Evolutionary conservation across 2,113 vertebrate genomes (phyloP).

Genomic region (Syngnathus floridae): DNA sequence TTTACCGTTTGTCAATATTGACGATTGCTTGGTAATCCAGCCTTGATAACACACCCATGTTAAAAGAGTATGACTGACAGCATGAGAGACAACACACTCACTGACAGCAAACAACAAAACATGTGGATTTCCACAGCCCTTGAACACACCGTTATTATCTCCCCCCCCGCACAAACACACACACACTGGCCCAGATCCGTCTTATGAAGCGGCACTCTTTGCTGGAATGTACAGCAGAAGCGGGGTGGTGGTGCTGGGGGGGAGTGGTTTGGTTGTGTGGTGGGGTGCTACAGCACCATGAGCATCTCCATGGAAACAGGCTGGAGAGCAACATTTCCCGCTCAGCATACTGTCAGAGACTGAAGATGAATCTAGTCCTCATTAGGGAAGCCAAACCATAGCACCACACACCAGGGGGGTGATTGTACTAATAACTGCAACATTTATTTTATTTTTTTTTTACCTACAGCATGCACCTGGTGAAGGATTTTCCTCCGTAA

Average conservation of each 20-base stretch:
- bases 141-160: conserved; percentile 28
- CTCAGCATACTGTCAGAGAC: conserved; percentile 56
- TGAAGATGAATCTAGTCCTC: conserved; percentile 60
- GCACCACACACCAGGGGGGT: conserved; percentile 42
- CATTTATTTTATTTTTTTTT: conserved; percentile 16
- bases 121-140: conserved; percentile 16
- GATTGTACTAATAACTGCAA: conserved; percentile 52
- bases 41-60: conserved; percentile 22
- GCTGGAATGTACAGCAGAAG: conserved; percentile 61
- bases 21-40: conserved; percentile 21
- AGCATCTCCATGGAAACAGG: conserved; percentile 73
- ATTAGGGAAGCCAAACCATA: conserved; percentile 52
- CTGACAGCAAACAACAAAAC: conserved; percentile 1
- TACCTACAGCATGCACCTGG: conserved; percentile 11
- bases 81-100: conserved; percentile 3
- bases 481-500: conserved; percentile 43
- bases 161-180: conserved; percentile 14
- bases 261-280: background rate
- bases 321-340: conserved; percentile 64
- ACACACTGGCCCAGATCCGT: conserved; percentile 57
- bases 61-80: conserved; percentile 7
- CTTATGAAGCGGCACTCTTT: conserved; percentile 48
- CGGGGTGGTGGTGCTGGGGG: background rate
- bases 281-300: conserved; percentile 53
- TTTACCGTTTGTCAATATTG: conserved; percentile 16